phyloP scores from a whole-genome alignment of 2,113 vertebrate genomes.

The Propithecus coquereli region DNA sequence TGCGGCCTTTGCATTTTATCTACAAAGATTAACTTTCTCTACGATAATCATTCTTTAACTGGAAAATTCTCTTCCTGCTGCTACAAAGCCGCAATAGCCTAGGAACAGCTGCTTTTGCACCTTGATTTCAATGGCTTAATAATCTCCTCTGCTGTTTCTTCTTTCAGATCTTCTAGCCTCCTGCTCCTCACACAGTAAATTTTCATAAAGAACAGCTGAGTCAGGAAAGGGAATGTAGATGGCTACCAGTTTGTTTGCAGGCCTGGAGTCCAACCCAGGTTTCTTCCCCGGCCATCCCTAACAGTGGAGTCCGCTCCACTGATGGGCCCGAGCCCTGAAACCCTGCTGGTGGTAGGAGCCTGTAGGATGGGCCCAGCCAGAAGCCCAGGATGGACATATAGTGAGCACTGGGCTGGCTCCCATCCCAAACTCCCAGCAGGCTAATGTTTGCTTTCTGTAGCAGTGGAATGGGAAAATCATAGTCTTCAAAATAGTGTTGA shows the following conservation, averaged over 20 bases:
- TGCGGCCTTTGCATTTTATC: background rate
- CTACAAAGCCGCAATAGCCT: background rate
- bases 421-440: background rate
- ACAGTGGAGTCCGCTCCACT: accelerated
- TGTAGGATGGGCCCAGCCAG: background rate
- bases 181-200: constrained; percentile 70
- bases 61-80: background rate
- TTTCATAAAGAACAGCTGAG: constrained; percentile 81
- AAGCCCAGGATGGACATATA: background rate
- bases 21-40: background rate
- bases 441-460: background rate
- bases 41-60: background rate
- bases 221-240: constrained; percentile 73
- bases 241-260: constrained; percentile 70
- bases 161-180: background rate
- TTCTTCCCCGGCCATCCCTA: constrained; percentile 34
- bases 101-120: background rate
- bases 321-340: background rate
- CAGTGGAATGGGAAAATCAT: background rate
- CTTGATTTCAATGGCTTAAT: background rate
- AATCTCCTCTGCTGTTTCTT: background rate
- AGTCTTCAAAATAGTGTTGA: background rate
- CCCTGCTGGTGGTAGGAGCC: background rate
- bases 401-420: background rate
- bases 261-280: constrained; percentile 18